A percentile compares a stretch with the other conserved stretches of the same genome.
phyloP scores from a whole-genome alignment of 2,113 vertebrate species.

The Eretmochelys imbricata region DNA sequence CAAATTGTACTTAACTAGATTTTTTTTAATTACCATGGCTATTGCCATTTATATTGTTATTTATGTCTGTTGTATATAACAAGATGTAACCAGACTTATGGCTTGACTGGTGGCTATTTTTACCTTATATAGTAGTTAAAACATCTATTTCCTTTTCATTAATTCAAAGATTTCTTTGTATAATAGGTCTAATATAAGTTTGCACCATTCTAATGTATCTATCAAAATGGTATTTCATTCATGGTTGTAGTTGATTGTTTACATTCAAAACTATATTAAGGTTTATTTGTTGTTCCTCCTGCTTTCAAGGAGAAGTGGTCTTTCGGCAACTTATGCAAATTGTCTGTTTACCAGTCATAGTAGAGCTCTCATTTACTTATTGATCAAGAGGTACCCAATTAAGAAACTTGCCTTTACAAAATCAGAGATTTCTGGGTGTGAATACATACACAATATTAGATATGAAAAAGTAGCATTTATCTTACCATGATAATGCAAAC shows the following conservation, averaged over 20 bases:
- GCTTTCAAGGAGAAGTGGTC: background rate
- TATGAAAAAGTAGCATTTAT: background rate
- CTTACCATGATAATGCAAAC: fast-evolving
- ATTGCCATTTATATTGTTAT: background rate
- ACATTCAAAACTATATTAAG: background rate
- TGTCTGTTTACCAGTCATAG: background rate
- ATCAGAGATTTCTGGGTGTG: background rate
- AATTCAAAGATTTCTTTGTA: background rate
- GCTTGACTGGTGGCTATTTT: background rate
- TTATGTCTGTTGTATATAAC: background rate
- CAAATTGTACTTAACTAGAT: background rate
- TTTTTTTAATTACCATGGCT: background rate
- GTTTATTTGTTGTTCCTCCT: background rate
- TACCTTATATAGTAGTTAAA: background rate
- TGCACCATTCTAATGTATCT: background rate
- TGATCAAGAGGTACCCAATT: background rate
- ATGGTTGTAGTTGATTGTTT: background rate
- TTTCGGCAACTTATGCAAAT: background rate
- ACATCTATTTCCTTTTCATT: background rate
- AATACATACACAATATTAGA: background rate
- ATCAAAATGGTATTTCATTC: background rate
- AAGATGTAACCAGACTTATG: background rate
- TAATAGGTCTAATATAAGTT: background rate
- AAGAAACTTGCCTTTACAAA: background rate
- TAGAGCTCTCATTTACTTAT: background rate